Conservation (phyloP, 2,797 vertebrate genomes). For the Pyrocephalus nanus region DNA sequence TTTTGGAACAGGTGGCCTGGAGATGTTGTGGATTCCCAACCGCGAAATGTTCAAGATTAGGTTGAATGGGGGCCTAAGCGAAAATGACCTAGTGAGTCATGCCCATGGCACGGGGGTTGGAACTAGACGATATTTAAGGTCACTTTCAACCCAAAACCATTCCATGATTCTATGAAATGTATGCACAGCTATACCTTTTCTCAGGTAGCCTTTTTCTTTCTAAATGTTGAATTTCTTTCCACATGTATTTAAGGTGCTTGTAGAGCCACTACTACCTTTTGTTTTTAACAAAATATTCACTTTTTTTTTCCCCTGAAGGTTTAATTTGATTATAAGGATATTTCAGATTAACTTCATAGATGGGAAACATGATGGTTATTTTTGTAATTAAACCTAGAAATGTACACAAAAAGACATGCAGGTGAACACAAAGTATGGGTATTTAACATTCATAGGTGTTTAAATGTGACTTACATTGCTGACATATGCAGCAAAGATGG, state of each 20-base stretch:
- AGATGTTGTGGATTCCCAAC: background rate
- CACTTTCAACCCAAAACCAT: rapidly evolving
- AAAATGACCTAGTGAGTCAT: background rate
- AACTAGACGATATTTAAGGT: background rate
- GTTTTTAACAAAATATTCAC: background rate
- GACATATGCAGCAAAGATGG: background rate
- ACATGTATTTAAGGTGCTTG: background rate
- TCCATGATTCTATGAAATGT: background rate
- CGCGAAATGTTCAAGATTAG: background rate
- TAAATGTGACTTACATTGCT: background rate
- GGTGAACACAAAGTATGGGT: background rate
- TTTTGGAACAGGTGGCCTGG: background rate
- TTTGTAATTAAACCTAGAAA: background rate
- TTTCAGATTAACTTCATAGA: background rate
- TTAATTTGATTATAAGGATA: background rate
- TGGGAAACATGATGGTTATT: background rate
- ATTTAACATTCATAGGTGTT: background rate
- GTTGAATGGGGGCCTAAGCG: background rate
- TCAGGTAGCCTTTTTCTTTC: rapidly evolving
- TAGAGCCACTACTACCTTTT: background rate
- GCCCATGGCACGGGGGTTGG: too few species aligned
- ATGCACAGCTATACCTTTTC: background rate
- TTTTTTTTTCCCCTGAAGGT: background rate
- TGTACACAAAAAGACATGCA: background rate
- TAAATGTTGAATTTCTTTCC: background rate